Evolutionary conservation across 2,113 vertebrate species (phyloP).

Genomic region (Ellobius talpinus): DNA sequence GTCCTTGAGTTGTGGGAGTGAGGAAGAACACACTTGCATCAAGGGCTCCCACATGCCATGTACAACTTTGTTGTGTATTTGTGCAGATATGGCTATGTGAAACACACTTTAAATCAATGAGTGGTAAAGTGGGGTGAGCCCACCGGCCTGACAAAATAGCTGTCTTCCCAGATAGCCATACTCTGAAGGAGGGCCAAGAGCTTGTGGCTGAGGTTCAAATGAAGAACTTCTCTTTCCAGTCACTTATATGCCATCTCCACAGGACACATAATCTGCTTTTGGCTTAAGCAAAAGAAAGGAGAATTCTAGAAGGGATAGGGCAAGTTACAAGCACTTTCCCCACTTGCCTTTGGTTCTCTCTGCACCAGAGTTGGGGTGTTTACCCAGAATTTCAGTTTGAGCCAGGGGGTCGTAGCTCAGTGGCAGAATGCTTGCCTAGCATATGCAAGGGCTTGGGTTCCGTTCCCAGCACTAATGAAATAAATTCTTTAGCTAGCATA

Average conservation of each 20-base stretch:
- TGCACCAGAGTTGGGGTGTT: neutral
- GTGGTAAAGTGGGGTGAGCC: neutral
- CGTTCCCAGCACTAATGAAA: neutral
- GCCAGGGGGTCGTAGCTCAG: neutral
- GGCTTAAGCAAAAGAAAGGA: conserved; percentile 15
- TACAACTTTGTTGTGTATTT: neutral
- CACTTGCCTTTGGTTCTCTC: neutral
- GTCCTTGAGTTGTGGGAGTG: neutral
- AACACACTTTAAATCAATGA: neutral
- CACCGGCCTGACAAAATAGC: neutral
- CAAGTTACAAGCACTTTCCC: neutral
- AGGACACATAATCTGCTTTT: neutral
- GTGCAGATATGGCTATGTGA: neutral
- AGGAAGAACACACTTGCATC: neutral
- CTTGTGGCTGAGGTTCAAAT: neutral
- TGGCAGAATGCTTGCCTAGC: neutral
- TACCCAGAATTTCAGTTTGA: neutral
- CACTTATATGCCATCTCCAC: neutral
- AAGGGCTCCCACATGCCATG: neutral
- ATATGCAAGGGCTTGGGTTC: neutral
- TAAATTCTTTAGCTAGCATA: neutral
- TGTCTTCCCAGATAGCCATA: fast-evolving
- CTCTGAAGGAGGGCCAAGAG: neutral
- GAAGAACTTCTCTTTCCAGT: neutral
- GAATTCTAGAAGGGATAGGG: neutral